Base-by-base conservation (phyloP, 2,797 vertebrate species). In the Pyrocephalus nanus region DNA sequence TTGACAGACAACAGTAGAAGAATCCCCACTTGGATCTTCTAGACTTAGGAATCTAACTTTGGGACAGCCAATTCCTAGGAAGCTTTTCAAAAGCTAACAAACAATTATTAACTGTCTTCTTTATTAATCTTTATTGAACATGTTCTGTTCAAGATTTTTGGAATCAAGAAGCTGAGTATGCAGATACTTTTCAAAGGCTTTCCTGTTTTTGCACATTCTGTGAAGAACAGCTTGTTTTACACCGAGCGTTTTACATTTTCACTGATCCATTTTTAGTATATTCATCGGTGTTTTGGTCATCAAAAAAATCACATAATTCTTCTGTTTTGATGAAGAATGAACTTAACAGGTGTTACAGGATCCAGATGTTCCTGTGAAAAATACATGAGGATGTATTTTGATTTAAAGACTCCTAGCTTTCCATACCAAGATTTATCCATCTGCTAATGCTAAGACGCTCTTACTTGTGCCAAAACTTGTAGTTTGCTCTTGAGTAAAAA, bases 1-100 rank as follows among this genome's bases (percentile, higher is more conserved):
- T 93, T 92, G 34, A 86, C 96, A 98, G 98, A 45, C 90, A 81
- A 69, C 54, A 64, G 69, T 73, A 76, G 15, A 92, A 54, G 75
- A 97, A 8, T 98, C 98, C 27, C 98, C 98, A 7, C 96, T 98
- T 69, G 96, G 95, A 8, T 96, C 96, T 87, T 94, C 92, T 47
- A 93, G 48, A 74, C 75, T 98, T 65, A 89, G 72, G 89, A 97
- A 94, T 65, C 74, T 98, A 83, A 96, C 81, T 87, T 82, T 98
- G 62, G 93, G 88, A 81, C 78, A 55, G 10, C 43, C 92, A n/a
- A 57, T 21, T 57, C 92, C 95, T 25, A 98, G 84, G 94, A 94
- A 96, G 81, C 97, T 98, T 85, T 98, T 98, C 76, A 93, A 96
- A 92, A 72, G 30, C 26, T 88, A 54, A 82, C 50, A 43, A 36